Conservation (phyloP, 1,140 invertebrate species). For the Maconellicoccus hirsutus region DNA sequence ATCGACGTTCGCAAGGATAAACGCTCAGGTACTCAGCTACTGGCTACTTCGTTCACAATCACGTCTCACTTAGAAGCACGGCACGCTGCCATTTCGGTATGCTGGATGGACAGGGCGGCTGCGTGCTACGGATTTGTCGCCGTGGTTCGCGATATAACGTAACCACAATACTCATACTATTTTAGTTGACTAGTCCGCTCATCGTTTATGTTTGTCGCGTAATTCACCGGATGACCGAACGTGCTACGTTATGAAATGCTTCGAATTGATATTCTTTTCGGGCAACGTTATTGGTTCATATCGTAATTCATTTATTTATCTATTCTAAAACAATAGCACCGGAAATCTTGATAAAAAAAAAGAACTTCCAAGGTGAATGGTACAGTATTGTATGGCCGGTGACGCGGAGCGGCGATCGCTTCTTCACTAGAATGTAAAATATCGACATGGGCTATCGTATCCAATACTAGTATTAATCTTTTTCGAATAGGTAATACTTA, state of each 20-base stretch:
- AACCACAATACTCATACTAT: neutral
- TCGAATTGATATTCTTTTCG: conserved; percentile 4
- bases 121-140: too few species aligned
- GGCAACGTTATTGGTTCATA: conserved; percentile 4
- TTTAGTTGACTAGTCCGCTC: neutral
- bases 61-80: too few species aligned
- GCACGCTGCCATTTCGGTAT: too few species aligned
- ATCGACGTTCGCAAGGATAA: too few species aligned
- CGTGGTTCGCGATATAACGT: too few species aligned
- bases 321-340: neutral
- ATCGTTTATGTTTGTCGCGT: neutral
- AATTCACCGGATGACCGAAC: neutral
- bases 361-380: neutral
- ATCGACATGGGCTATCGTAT: too few species aligned
- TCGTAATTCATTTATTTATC: conserved; percentile 9
- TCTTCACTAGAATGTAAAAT: neutral
- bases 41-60: too few species aligned
- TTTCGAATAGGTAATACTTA: too few species aligned
- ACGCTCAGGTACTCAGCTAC: too few species aligned
- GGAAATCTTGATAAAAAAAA: neutral
- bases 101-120: too few species aligned
- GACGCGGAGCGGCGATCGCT: neutral
- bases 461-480: too few species aligned
- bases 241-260: neutral
- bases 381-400: neutral